A percentile compares a stretch with the other conserved stretches of the same genome.
Evolutionary conservation across 2,797 vertebrate species (phyloP).

Genomic region (Sibirionetta formosa): DNA sequence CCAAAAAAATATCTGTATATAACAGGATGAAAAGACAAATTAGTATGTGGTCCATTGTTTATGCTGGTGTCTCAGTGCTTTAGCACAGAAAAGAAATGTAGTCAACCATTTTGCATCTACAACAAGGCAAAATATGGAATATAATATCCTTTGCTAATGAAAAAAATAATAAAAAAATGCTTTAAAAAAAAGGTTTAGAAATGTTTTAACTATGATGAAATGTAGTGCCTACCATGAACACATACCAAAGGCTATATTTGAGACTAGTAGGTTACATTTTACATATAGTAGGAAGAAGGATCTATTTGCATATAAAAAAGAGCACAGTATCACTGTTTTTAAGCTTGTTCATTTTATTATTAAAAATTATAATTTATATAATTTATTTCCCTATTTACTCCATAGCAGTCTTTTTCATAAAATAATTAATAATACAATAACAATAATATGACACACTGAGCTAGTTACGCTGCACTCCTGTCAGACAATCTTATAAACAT

Average conservation of each 20-base stretch:
- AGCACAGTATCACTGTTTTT: not conserved
- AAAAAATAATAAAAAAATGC: not conserved
- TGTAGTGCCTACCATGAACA: not conserved
- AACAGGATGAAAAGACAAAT: not conserved
- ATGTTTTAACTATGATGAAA: not conserved
- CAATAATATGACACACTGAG: not conserved
- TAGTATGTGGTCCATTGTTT: slow-evolving; percentile 15
- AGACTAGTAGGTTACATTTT: not conserved
- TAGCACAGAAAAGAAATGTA: not conserved
- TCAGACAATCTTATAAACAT: not conserved
- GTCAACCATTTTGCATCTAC: not conserved
- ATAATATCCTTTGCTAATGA: not conserved
- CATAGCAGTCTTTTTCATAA: not conserved
- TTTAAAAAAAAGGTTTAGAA: not conserved
- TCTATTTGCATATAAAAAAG: not conserved
- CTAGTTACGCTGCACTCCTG: not conserved
- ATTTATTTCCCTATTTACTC: not conserved
- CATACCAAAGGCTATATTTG: not conserved
- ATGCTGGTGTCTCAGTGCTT: not conserved
- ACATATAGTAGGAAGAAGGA: not conserved
- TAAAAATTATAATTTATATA: not conserved
- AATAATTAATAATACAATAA: not conserved
- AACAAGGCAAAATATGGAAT: not conserved
- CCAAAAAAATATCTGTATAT: not conserved
- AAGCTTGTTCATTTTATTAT: not conserved